Percentiles rank a stretch among this genome's conserved stretches.
phyloP scores from a whole-genome alignment of 2,797 vertebrate species.

The Mareca penelope region DNA sequence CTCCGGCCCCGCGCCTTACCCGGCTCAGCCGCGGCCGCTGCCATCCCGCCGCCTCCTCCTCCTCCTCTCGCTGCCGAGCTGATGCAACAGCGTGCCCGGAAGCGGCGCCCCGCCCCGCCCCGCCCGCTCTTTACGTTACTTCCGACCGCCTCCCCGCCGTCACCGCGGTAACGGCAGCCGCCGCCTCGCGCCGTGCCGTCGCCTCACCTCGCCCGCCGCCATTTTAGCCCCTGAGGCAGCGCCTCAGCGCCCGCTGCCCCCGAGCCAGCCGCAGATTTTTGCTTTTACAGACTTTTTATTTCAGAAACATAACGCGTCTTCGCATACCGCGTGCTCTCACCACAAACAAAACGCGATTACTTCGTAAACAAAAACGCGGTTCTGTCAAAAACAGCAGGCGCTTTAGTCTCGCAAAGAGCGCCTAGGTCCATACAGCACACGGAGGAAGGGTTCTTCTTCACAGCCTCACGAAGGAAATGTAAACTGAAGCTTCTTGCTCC shows the following conservation, averaged over 20 bases:
- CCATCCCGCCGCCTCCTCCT: constrained; percentile 74
- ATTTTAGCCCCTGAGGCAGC: background rate
- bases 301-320: background rate
- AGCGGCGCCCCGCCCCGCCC: constrained; percentile 58
- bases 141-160: constrained; percentile 59
- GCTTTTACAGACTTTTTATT: background rate
- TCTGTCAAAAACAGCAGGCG: background rate
- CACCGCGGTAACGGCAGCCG: constrained; percentile 59
- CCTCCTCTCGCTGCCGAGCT: constrained; percentile 45
- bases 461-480: rapidly evolving
- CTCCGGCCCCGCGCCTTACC: constrained; percentile 72
- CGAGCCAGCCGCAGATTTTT: background rate
- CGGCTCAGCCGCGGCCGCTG: constrained; percentile 78
- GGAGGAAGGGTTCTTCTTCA: background rate
- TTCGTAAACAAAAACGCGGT: background rate
- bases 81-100: constrained; percentile 93
- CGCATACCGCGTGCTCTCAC: background rate
- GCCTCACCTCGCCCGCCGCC: background rate
- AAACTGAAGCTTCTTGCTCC: rapidly evolving
- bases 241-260: too few species aligned
- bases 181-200: too few species aligned
- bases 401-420: rapidly evolving
- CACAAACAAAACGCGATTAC: rapidly evolving
- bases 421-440: rapidly evolving
- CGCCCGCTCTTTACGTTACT: background rate